phyloP scores from a whole-genome alignment of 2,888 invertebrate genomes.

The Melipona beecheii region DNA sequence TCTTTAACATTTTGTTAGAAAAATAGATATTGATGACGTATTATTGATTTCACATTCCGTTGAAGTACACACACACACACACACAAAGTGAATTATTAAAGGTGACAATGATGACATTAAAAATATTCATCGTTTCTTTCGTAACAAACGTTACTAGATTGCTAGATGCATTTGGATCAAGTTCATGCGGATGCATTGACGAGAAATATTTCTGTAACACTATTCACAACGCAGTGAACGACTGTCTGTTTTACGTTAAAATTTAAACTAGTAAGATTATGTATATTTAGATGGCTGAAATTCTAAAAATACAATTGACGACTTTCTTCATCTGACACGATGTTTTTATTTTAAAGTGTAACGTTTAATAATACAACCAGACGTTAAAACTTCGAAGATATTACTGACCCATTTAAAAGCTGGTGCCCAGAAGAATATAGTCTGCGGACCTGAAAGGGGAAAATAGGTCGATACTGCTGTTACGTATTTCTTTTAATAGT shows the following conservation, averaged over 20 bases:
- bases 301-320: background rate
- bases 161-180: conserved; percentile 45
- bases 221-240: conserved; percentile 34
- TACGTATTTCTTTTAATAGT: conserved; percentile 17
- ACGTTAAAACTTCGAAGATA: conserved; percentile 32
- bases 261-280: conserved; percentile 8
- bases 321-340: background rate
- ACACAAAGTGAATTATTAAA: conserved; percentile 7
- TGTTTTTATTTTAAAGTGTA: background rate
- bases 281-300: background rate
- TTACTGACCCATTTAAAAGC: conserved; percentile 97
- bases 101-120: background rate
- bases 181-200: conserved; percentile 28
- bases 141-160: conserved; percentile 20
- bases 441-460: conserved; percentile 93
- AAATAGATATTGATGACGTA: background rate
- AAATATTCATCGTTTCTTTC: conserved; percentile 19
- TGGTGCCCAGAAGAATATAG: conserved; percentile 99
- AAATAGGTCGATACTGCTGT: conserved; percentile 50
- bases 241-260: conserved; percentile 22
- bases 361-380: background rate
- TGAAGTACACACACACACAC: background rate
- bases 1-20: background rate
- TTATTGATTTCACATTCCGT: background rate
- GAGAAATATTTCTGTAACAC: conserved; percentile 53